Evolutionary conservation across 2,888 invertebrate genomes (phyloP).

Genomic region (Microctonus hyperodae): DNA sequence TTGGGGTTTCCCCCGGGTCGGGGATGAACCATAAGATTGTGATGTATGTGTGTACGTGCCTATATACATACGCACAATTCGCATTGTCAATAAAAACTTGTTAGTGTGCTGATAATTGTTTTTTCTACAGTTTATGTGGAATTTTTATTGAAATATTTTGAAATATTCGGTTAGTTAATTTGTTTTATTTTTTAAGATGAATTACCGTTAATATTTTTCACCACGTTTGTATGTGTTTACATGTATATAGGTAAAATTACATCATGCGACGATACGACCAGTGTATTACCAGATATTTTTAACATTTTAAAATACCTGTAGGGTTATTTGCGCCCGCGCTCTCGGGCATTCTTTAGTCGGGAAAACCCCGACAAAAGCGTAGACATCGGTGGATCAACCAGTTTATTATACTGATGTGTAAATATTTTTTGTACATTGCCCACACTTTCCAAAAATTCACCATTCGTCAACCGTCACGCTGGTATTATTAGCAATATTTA

Average conservation of each 20-base stretch:
- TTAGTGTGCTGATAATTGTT: no score
- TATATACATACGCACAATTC: no score
- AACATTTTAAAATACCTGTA: conserved; percentile 54
- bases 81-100: no score
- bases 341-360: conserved; percentile 46
- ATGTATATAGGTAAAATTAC: conserved; percentile 39
- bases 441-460: no score
- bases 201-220: background rate
- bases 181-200: background rate
- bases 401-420: background rate
- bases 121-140: no score
- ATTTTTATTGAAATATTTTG: no score
- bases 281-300: conserved; percentile 52
- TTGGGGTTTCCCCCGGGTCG: conserved; percentile 19
- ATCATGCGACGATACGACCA: conserved; percentile 45
- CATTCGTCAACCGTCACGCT: background rate
- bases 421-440: no score
- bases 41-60: background rate
- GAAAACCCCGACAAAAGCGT: conserved; percentile 45
- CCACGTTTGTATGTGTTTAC: background rate
- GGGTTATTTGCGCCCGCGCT: conserved; percentile 49
- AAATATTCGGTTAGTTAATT: no score
- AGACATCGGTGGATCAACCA: conserved; percentile 28
- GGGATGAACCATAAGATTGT: background rate
- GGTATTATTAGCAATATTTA: no score